phyloP scores from a whole-genome alignment of 2,888 invertebrate species.

The Meteorus colon region DNA sequence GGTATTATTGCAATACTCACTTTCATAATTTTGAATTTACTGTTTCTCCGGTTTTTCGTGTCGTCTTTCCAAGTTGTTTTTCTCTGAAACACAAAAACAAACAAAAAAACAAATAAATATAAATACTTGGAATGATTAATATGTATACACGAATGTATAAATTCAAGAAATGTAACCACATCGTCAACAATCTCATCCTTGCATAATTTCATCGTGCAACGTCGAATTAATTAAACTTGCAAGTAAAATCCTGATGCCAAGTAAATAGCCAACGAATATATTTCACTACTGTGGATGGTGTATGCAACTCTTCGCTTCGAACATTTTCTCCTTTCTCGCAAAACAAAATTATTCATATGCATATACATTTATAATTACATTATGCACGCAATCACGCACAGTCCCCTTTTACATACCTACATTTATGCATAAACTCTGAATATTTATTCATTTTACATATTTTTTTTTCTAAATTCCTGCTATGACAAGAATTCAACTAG shows the following conservation, averaged over 20 bases:
- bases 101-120: background rate
- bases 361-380: constrained; percentile 32
- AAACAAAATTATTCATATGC: background rate
- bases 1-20: background rate
- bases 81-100: background rate
- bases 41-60: background rate
- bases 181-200: constrained; percentile 31
- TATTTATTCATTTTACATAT: background rate
- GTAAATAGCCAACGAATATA: background rate
- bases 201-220: constrained; percentile 35
- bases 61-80: constrained; percentile 4
- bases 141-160: constrained; percentile 8
- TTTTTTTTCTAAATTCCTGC: background rate
- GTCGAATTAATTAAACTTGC: constrained; percentile 44
- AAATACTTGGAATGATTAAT: constrained; percentile 20
- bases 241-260: constrained; percentile 32
- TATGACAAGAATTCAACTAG: no score
- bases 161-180: constrained; percentile 25
- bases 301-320: constrained; percentile 14
- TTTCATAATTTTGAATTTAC: background rate
- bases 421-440: background rate
- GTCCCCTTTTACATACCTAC: constrained; percentile 11
- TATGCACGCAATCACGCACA: constrained; percentile 39
- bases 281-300: constrained; percentile 16
- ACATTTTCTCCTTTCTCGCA: constrained; percentile 13